Conservation (phyloP, 92 coral and sea anemone species). For the Siderastrea siderea region DNA sequence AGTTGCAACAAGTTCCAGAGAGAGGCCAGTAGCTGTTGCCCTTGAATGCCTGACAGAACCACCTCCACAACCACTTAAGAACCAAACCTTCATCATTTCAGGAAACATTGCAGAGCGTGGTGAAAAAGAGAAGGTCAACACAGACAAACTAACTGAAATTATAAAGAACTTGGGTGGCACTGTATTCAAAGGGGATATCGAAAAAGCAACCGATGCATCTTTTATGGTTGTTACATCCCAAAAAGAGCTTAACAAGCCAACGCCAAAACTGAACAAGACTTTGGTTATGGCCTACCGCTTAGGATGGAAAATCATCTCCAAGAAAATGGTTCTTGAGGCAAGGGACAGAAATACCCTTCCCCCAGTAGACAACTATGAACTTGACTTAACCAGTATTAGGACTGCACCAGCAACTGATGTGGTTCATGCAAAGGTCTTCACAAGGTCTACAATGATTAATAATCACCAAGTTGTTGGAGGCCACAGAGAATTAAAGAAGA, state of each 20-base stretch:
- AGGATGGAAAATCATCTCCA: constrained; percentile 44
- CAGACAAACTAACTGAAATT: too few species aligned
- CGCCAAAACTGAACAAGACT: constrained; percentile 8
- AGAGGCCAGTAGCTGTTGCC: too few species aligned
- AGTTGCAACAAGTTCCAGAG: background rate
- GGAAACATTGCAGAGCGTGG: too few species aligned
- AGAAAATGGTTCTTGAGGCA: constrained; percentile 41
- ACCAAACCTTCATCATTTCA: too few species aligned
- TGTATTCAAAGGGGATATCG: too few species aligned
- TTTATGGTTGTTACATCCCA: too few species aligned
- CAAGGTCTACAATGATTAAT: background rate
- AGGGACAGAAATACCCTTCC: background rate
- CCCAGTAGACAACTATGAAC: background rate
- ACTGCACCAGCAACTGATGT: background rate
- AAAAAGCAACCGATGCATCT: too few species aligned
- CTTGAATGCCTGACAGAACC: too few species aligned
- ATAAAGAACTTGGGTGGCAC: too few species aligned
- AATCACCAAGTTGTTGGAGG: background rate
- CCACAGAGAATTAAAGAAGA: background rate
- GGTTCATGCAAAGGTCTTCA: background rate
- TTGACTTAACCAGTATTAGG: background rate
- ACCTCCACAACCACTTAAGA: too few species aligned
- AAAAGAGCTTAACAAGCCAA: background rate
- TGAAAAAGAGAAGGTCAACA: too few species aligned
- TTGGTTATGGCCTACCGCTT: constrained; percentile 27